phyloP scores from a whole-genome alignment of 2,113 vertebrate species.

The Psephotus haematonotus region DNA sequence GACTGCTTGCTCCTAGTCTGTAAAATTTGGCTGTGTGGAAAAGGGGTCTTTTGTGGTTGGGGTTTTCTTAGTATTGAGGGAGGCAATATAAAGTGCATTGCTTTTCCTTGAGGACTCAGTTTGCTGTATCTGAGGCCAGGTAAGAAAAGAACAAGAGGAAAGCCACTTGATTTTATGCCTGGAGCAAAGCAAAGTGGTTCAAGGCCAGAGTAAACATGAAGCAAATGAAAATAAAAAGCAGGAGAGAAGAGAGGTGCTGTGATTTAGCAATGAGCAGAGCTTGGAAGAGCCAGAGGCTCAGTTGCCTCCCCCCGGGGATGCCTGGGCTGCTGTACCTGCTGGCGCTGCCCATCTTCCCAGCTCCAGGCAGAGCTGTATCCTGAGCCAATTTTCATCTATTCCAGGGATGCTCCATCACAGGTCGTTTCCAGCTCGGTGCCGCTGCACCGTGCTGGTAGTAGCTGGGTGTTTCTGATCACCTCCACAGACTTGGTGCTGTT shows the following conservation, averaged over 20 bases:
- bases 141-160: conserved; percentile 29
- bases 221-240: background rate
- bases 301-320: background rate
- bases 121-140: conserved; percentile 12
- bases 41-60: background rate
- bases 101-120: conserved; percentile 26
- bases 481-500: conserved; percentile 2
- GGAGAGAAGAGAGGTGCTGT: conserved; percentile 7
- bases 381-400: background rate
- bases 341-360: background rate
- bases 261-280: conserved; percentile 33
- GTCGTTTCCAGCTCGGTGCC: background rate
- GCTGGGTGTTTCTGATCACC: conserved; percentile 39
- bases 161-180: conserved; percentile 53
- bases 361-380: background rate
- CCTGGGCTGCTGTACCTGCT: background rate
- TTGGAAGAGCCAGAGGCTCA: conserved; percentile 3
- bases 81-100: background rate
- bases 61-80: background rate
- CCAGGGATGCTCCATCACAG: background rate
- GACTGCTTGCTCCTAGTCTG: background rate
- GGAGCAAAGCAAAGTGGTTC: conserved; percentile 29
- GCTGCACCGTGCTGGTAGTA: background rate
- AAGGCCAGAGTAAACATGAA: conserved; percentile 55
- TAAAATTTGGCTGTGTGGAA: background rate